Evolutionary conservation across 2,888 invertebrate genomes (phyloP).

Genomic region (Seira sanloemensis): DNA sequence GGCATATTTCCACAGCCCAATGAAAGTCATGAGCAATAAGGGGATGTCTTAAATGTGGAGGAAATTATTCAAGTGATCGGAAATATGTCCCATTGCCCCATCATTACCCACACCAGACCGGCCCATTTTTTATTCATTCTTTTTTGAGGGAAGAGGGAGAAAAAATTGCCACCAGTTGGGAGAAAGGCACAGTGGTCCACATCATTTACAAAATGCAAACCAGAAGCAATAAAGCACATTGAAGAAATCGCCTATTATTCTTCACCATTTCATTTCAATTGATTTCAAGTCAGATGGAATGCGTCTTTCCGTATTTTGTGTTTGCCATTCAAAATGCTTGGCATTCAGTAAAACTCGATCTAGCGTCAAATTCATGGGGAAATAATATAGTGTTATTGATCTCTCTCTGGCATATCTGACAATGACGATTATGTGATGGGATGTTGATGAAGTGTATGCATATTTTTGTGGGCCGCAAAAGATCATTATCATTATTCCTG

Average conservation of each 20-base stretch:
- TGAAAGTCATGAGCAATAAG: neutral
- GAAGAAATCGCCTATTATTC: neutral
- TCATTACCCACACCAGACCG: neutral
- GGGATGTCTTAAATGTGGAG: neutral
- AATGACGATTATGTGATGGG: conserved; percentile 3
- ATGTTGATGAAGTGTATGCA: conserved; percentile 35
- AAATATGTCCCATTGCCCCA: conserved; percentile 24
- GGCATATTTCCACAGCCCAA: neutral
- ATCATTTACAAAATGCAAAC: conserved; percentile 10
- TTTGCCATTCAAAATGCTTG: conserved; percentile 25
- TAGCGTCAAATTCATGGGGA: too few species aligned
- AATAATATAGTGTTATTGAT: conserved; percentile 29
- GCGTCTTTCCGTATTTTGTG: neutral
- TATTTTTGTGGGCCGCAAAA: conserved; percentile 5
- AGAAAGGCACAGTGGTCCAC: too few species aligned
- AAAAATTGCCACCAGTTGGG: conserved; percentile 9
- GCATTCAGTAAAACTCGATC: neutral
- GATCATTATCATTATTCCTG: conserved; percentile 2
- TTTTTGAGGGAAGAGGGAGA: neutral
- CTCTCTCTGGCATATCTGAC: conserved; percentile 15
- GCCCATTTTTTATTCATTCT: conserved; percentile 16
- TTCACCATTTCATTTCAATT: conserved; percentile 17
- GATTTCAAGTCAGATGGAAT: neutral
- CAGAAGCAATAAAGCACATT: neutral
- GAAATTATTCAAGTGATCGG: neutral